These are phyloP conservation scores for Lasioglossum lativentre DNA, from an alignment of 2,888 invertebrate genomes.

Conservation along the genomic window DNA sequence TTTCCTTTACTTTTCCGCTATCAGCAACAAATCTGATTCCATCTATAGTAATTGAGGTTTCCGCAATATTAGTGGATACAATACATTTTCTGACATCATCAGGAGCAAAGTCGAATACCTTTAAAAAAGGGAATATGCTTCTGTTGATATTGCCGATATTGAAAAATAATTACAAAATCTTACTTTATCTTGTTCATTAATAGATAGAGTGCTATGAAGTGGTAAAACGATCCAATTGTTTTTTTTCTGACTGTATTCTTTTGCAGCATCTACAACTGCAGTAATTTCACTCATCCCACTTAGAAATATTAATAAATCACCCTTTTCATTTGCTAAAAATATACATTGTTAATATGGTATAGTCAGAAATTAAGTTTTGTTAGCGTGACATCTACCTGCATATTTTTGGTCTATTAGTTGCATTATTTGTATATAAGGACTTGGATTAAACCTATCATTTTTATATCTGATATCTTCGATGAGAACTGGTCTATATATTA, in stretches of 20 bases:
- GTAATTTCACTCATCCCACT: constrained; percentile 98
- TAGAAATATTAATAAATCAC: constrained; percentile 97
- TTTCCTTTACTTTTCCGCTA: constrained; percentile 98
- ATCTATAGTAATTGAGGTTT: constrained; percentile 99
- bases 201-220: constrained; percentile 95
- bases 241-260: constrained; percentile 91
- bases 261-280: constrained; percentile 93
- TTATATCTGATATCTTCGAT: constrained; percentile 87
- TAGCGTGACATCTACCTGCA: constrained; percentile 85
- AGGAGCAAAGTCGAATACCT: constrained; percentile 97
- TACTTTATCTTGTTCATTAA: constrained; percentile 98
- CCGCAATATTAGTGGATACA: constrained; percentile 98
- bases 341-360: constrained; percentile 34
- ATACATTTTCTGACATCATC: constrained; percentile 98
- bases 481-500: constrained; percentile 92
- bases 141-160: constrained; percentile 10
- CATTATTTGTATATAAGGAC: constrained; percentile 96
- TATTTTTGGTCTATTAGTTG: constrained; percentile 96
- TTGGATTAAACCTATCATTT: constrained; percentile 93
- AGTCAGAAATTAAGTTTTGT: constrained; percentile 35
- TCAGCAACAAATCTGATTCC: constrained; percentile 98
- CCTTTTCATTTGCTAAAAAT: constrained; percentile 90
- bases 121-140: constrained; percentile 30
- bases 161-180: constrained; percentile 8
- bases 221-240: constrained; percentile 96